A percentile compares a stretch with the other conserved stretches of the same genome.
Evolutionary conservation across 1,140 invertebrate genomes (phyloP).

Genomic region (Metaphire vulgaris): DNA sequence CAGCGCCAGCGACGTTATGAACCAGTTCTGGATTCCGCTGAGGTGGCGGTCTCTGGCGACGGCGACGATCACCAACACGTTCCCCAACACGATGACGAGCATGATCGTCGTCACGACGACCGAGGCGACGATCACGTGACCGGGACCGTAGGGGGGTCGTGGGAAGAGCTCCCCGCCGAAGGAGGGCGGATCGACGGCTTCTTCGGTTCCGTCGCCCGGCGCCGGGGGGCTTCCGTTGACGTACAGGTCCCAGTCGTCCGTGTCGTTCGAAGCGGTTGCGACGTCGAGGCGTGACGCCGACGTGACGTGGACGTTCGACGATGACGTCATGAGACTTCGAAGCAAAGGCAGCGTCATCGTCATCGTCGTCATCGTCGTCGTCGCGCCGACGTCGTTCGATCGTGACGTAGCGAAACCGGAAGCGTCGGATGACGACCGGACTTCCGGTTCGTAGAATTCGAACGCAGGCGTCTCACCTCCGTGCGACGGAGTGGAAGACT

Average conservation of each 20-base stretch:
- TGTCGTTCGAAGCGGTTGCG: background rate
- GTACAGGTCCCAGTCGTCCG: background rate
- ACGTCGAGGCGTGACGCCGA: background rate
- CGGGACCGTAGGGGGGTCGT: conserved; percentile 75
- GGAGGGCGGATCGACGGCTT: background rate
- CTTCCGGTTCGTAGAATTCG: too few species aligned
- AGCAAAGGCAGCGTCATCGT: too few species aligned
- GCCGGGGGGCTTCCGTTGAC: background rate
- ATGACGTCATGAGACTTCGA: too few species aligned
- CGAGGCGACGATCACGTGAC: conserved; percentile 78
- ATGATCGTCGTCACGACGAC: conserved; percentile 85
- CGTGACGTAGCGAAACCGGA: too few species aligned
- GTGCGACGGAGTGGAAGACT: too few species aligned
- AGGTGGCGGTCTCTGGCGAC: conserved; percentile 68
- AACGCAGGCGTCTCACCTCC: too few species aligned
- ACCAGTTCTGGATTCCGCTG: conserved; percentile 96
- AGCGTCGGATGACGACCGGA: too few species aligned
- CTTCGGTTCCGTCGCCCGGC: background rate
- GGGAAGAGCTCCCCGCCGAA: conserved; percentile 60
- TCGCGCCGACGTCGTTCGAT: too few species aligned
- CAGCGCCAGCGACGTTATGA: conserved; percentile 89
- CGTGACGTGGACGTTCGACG: too few species aligned
- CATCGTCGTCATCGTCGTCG: too few species aligned
- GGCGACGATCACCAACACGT: conserved; percentile 96
- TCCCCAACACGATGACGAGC: conserved; percentile 92